Base-by-base conservation (phyloP, 2,888 invertebrate species). In the Leptopilina drosophilae region DNA sequence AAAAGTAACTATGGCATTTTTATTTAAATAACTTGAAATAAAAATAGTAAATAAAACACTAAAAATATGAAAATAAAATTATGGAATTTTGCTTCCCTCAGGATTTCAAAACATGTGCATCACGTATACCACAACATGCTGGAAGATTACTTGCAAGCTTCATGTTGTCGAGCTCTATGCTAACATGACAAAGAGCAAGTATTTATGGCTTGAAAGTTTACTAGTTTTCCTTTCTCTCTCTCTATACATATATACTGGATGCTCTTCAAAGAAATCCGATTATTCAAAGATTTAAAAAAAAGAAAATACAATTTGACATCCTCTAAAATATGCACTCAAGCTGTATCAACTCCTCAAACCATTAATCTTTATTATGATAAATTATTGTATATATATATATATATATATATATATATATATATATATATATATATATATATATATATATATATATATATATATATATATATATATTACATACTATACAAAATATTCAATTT, bases 151-250 rank as follows among this genome's bases (percentile, higher is more conserved):
- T 56, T 56, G 56, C 3, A n/a, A 73, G 73, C 56, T 56, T 56
- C 33, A 33, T 53, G 33, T 73, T 56, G 73, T 9, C 73, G 73
- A 33, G 56, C 53, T 73, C 33, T 53, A 33, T 56, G 33, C 56
- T 53, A 56, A 73, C 73, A 73, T 73, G 73, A 73, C 73, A 73
- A 73, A 73, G 73, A 73, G 53, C 73, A 73, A 73, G 73, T 73
- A 73, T 73, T 73, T 73, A 73, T 73, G 53, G 73, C 53, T 33
- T 56, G 33, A 73, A 53, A 33, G 49, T 46, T 49, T 69, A 15
- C 53, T 53, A 69, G 73, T 73, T 49, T 73, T 73, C 15, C 67
- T 46, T 56, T 56, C 49, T 56, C 33, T 26, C 26, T 33, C 33
- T 33, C 33, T 33, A 33, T 33, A 33, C 33, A 11, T 53, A n/a